phyloP scores from a whole-genome alignment of 1,140 invertebrate genomes.

The Phymorhynchus buccinoides region DNA sequence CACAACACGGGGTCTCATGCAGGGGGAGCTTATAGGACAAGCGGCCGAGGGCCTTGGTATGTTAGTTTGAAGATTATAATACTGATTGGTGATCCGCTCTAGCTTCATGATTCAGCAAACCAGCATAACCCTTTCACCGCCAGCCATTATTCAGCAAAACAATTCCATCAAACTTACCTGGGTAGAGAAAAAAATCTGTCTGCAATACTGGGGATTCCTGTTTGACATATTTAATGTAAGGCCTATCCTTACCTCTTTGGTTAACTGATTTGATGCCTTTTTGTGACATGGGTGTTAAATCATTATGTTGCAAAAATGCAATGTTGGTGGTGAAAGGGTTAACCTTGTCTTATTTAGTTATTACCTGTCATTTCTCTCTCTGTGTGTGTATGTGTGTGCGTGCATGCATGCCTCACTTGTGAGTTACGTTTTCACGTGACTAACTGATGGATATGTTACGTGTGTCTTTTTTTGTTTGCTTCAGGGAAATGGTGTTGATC shows the following conservation, averaged over 20 bases:
- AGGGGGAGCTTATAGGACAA: conserved; percentile 92
- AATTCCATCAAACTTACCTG: no score
- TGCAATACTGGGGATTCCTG: neutral
- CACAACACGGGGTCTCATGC: conserved; percentile 91
- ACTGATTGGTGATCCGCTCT: no score
- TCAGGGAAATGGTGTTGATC: conserved; percentile 94
- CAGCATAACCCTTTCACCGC: no score
- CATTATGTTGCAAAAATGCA: no score
- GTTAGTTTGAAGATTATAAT: neutral
- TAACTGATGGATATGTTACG: neutral
- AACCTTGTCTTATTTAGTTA: neutral
- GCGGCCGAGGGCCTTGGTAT: conserved; percentile 92
- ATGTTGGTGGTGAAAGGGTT: no score
- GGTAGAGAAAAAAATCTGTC: neutral
- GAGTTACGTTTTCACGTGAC: neutral
- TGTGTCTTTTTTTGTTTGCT: conserved; percentile 31
- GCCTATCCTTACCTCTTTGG: no score
- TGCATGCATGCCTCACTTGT: neutral
- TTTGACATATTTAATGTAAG: neutral
- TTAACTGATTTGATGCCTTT: no score
- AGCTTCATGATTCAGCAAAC: neutral
- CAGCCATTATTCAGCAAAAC: no score
- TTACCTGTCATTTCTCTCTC: neutral
- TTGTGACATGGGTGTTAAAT: no score
- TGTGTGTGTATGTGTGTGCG: neutral